These are phyloP conservation scores for Crossaster papposus DNA, from an alignment of 53 echinoderm and acorn worm genomes.

Conservation along the genomic window DNA sequence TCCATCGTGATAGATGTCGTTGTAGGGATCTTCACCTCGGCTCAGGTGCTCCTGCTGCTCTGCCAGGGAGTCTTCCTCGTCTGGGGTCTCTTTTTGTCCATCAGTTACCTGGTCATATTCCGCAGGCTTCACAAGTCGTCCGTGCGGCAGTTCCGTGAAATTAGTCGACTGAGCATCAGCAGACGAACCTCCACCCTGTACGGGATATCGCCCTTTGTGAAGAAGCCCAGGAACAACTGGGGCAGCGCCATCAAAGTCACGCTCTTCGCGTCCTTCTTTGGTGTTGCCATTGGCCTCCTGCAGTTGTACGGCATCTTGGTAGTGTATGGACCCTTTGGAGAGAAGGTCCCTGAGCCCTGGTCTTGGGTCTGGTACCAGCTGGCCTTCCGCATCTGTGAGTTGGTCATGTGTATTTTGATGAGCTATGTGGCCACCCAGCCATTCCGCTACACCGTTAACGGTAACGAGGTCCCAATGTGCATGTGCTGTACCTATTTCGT, in stretches of 20 bases:
- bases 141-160: constrained; percentile 71
- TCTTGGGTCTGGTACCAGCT: constrained; percentile 96
- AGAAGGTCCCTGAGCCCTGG: constrained; percentile 87
- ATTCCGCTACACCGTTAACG: constrained; percentile 82
- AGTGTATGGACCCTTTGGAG: constrained; percentile 89
- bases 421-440: constrained; percentile 98
- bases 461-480: constrained; percentile 71
- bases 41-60: constrained; percentile 72
- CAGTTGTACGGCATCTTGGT: constrained; percentile 94
- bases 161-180: constrained; percentile 77
- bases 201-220: constrained; percentile 58
- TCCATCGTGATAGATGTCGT: constrained; percentile 82
- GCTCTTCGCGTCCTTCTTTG: constrained; percentile 78
- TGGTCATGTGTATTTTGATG: constrained; percentile 92
- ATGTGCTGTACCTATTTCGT: constrained; percentile 8
- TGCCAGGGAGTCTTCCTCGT: constrained; percentile 90
- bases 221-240: constrained; percentile 84
- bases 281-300: constrained; percentile 74
- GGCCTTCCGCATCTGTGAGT: constrained; percentile 83
- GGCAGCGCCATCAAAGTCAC: constrained; percentile 92
- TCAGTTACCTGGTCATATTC: constrained; percentile 92
- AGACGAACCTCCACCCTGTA: constrained; percentile 49
- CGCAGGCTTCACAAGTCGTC: constrained; percentile 87
- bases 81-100: constrained; percentile 86
- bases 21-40: constrained; percentile 70